Conservation (phyloP, 2,113 vertebrate species). For the Phaethon lepturus region DNA sequence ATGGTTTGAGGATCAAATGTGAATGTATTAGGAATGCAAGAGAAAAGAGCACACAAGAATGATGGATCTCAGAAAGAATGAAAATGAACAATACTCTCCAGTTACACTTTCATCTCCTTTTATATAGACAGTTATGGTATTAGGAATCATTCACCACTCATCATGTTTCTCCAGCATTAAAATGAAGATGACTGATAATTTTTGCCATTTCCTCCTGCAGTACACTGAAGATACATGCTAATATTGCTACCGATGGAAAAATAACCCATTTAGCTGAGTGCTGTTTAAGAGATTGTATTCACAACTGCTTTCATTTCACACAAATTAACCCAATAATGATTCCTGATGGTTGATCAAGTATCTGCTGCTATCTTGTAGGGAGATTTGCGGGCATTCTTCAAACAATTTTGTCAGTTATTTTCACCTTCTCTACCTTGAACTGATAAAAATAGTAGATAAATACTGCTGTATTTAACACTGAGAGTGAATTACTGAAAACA, state of each 20-base stretch:
- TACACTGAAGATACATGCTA: conserved; percentile 10
- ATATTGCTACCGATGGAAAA: conserved; percentile 41
- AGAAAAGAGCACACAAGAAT: conserved; percentile 7
- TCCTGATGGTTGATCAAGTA: conserved; percentile 14
- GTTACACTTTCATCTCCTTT: conserved; percentile 43
- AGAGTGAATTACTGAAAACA: background rate
- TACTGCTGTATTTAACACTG: background rate
- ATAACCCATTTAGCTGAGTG: conserved; percentile 58
- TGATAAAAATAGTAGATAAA: background rate
- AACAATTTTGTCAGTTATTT: background rate
- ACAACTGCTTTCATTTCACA: conserved; percentile 43
- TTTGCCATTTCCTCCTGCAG: conserved; percentile 55
- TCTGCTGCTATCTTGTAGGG: background rate
- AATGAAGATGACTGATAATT: conserved; percentile 36
- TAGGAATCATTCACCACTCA: conserved; percentile 34
- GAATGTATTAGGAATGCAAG: background rate
- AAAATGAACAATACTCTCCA: conserved; percentile 31
- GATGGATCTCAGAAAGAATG: conserved; percentile 36
- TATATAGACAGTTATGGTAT: conserved; percentile 28
- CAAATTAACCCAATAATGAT: conserved; percentile 40
- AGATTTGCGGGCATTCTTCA: background rate
- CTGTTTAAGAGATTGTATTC: conserved; percentile 26
- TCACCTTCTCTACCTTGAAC: background rate
- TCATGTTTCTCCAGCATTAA: conserved; percentile 39
- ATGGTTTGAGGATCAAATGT: background rate